Percentiles rank a stretch among this genome's conserved stretches.
Conservation (phyloP, 2,888 invertebrate genomes). For the Meghimatium bilineatum region DNA sequence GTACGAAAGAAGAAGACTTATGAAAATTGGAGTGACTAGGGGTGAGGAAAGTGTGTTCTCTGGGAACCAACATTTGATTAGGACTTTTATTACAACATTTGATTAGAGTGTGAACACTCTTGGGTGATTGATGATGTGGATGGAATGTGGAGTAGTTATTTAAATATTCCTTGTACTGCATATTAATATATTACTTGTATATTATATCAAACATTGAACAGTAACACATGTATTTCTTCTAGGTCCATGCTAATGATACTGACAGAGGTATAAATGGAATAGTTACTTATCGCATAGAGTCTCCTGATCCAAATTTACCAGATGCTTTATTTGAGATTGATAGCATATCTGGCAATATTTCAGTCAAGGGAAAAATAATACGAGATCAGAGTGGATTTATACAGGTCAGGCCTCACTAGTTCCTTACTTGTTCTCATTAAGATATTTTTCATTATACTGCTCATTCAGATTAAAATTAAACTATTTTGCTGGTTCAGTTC, state of each 20-base stretch:
- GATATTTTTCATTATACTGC: not conserved
- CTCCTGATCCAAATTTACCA: not conserved
- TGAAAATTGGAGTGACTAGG: no score
- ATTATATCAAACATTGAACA: no score
- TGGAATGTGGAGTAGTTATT: no score
- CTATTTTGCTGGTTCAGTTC: not conserved
- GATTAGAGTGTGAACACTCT: no score
- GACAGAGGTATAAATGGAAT: slow-evolving; percentile 48
- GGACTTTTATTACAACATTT: no score
- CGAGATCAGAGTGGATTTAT: slow-evolving; percentile 10
- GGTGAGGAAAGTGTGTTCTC: no score
- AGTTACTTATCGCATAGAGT: slow-evolving; percentile 40
- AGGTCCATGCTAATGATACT: slow-evolving; percentile 46
- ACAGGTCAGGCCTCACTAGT: slow-evolving; percentile 28
- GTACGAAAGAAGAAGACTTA: no score
- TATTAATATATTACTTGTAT: no score
- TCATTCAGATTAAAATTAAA: not conserved
- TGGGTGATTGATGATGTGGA: no score
- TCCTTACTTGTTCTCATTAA: no score
- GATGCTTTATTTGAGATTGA: slow-evolving; percentile 31
- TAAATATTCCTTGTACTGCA: no score
- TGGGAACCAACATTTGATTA: no score
- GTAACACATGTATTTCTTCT: not conserved
- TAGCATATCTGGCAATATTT: slow-evolving; percentile 32
- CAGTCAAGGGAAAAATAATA: slow-evolving; percentile 36